Conservation (phyloP, 2,888 invertebrate species). For the Cryptus armator region DNA sequence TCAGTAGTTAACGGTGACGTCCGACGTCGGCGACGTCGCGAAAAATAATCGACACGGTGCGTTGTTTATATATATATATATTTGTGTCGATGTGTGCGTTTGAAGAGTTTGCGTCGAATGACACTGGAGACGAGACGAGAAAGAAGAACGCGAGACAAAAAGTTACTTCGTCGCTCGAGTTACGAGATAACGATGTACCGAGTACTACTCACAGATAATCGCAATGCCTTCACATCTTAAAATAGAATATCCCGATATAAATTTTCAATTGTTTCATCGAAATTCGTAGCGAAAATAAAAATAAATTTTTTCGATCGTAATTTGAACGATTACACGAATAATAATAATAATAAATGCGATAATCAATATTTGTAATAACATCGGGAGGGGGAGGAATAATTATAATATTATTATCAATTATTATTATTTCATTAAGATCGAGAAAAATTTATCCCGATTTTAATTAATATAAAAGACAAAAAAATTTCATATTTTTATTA, state of each 20-base stretch:
- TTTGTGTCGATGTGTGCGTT: neutral
- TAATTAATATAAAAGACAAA: neutral
- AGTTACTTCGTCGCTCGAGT: conserved; percentile 22
- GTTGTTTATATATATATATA: conserved; percentile 3
- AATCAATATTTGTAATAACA: too few relatives aligned
- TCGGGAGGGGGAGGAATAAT: too few relatives aligned
- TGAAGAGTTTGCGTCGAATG: conserved; percentile 17
- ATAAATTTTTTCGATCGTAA: neutral
- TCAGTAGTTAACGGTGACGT: conserved; percentile 18
- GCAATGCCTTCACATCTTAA: conserved; percentile 11
- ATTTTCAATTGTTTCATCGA: neutral
- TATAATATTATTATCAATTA: too few relatives aligned
- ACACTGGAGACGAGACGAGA: conserved; percentile 35
- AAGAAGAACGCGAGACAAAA: conserved; percentile 18
- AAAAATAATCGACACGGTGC: conserved; percentile 29
- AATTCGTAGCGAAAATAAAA: neutral
- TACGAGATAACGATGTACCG: conserved; percentile 43
- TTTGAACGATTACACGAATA: too few relatives aligned
- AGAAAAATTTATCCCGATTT: too few relatives aligned
- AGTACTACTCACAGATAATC: conserved; percentile 29
- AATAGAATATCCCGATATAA: conserved; percentile 5
- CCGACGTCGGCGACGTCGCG: conserved; percentile 31
- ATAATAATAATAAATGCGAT: too few relatives aligned
- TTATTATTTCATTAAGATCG: too few relatives aligned
- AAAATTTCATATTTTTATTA: neutral